A percentile compares a stretch with the other conserved stretches of the same genome.
phyloP scores from a whole-genome alignment of 1,140 invertebrate genomes.

The Matsumurasca onukii region DNA sequence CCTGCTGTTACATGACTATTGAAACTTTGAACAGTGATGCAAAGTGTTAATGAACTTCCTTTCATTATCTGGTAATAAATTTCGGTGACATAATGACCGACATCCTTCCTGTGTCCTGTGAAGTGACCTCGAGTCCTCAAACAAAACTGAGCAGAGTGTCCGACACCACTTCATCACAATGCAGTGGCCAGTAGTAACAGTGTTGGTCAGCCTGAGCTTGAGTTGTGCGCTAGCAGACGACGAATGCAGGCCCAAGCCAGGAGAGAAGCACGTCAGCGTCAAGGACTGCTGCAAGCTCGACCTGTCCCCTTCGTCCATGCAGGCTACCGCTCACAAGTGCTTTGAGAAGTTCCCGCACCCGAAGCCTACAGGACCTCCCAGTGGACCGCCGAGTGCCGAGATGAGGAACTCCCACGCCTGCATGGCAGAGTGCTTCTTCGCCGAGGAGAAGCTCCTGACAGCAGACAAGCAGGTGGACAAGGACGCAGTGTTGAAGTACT shows the following conservation, averaged over 20 bases:
- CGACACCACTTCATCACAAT: too few species aligned
- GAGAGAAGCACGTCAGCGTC: neutral
- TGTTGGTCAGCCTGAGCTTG: too few species aligned
- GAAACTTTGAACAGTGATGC: too few species aligned
- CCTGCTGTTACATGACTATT: too few species aligned
- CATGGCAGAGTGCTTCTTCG: conserved; percentile 1
- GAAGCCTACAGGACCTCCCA: neutral
- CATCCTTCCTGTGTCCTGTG: too few species aligned
- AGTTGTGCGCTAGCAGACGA: neutral
- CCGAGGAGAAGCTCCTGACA: neutral
- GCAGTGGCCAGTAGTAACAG: too few species aligned
- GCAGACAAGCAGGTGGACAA: neutral
- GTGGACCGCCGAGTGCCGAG: neutral
- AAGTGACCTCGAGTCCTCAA: too few species aligned
- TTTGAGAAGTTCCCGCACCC: neutral
- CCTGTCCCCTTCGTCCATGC: neutral
- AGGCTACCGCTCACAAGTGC: neutral
- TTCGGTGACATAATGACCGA: too few species aligned
- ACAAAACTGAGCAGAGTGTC: too few species aligned
- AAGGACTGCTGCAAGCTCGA: conserved; percentile 2
- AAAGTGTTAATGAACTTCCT: too few species aligned
- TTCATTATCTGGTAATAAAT: too few species aligned
- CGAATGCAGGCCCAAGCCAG: conserved; percentile 3
- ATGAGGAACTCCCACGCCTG: neutral
- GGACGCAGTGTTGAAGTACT: neutral